phyloP scores from a whole-genome alignment of 2,888 invertebrate species.

The Brachyptera putata region DNA sequence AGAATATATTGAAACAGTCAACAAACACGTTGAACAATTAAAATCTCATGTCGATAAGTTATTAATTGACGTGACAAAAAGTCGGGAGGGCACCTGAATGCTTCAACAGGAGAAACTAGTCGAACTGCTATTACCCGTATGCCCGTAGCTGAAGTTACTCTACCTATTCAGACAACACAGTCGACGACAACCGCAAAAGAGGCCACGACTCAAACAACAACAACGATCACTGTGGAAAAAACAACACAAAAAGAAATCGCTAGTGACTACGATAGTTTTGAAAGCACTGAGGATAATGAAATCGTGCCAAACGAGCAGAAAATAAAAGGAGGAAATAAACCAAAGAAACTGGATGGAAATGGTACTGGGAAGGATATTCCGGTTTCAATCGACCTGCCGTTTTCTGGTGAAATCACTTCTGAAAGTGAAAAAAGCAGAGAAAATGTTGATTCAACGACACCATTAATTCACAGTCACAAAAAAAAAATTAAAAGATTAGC shows the following conservation, averaged over 20 bases:
- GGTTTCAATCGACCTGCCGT: too few relatives aligned
- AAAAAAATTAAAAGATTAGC: not conserved
- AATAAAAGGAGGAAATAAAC: not conserved
- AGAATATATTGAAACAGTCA: not conserved
- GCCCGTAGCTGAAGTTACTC: too few relatives aligned
- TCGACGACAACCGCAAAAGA: not conserved
- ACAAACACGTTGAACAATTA: not conserved
- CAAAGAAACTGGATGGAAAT: not conserved
- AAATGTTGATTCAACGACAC: not conserved
- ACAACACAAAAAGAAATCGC: too few relatives aligned
- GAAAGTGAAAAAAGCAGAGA: not conserved
- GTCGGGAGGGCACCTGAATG: not conserved
- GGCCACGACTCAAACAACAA: too few relatives aligned
- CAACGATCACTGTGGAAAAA: too few relatives aligned
- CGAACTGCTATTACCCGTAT: too few relatives aligned
- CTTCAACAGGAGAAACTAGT: too few relatives aligned
- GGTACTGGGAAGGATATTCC: not conserved
- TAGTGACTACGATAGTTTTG: not conserved
- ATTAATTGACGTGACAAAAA: not conserved
- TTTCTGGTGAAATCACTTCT: not conserved
- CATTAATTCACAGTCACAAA: not conserved
- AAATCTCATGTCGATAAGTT: not conserved
- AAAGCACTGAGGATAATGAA: not conserved
- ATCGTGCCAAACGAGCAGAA: not conserved
- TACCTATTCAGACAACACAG: too few relatives aligned